Conservation (phyloP, 2,888 invertebrate species). For the Tortrix viridana region DNA sequence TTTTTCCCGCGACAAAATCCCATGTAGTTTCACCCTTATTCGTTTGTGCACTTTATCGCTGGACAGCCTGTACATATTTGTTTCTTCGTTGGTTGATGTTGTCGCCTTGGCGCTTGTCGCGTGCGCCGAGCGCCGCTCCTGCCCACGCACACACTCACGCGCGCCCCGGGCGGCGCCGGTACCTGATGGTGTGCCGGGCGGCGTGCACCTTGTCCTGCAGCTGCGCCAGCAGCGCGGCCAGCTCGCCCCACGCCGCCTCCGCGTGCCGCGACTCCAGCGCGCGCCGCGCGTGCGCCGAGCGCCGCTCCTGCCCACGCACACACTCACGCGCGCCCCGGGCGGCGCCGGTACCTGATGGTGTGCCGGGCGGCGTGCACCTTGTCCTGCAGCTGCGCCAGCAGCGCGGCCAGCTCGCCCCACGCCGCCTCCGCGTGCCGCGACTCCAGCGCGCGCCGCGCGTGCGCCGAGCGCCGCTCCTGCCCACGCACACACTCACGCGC, state of each 20-base stretch:
- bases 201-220: constrained; percentile 97
- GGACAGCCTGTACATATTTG: no score
- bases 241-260: constrained; percentile 94
- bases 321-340: no score
- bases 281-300: constrained; percentile 89
- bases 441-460: constrained; percentile 89
- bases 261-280: constrained; percentile 90
- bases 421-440: constrained; percentile 93
- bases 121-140: constrained; percentile 89
- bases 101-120: constrained; percentile 90
- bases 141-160: no score
- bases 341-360: constrained; percentile 89
- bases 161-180: no score
- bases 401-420: constrained; percentile 94
- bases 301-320: constrained; percentile 88
- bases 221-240: constrained; percentile 93
- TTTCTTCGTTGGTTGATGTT: no score
- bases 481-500: no score
- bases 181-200: constrained; percentile 94
- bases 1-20: no score
- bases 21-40: no score
- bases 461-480: constrained; percentile 89
- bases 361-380: constrained; percentile 98
- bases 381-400: constrained; percentile 94
- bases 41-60: no score